phyloP scores from a whole-genome alignment of 2,888 invertebrate species.

The Lithophane semibrunnea region DNA sequence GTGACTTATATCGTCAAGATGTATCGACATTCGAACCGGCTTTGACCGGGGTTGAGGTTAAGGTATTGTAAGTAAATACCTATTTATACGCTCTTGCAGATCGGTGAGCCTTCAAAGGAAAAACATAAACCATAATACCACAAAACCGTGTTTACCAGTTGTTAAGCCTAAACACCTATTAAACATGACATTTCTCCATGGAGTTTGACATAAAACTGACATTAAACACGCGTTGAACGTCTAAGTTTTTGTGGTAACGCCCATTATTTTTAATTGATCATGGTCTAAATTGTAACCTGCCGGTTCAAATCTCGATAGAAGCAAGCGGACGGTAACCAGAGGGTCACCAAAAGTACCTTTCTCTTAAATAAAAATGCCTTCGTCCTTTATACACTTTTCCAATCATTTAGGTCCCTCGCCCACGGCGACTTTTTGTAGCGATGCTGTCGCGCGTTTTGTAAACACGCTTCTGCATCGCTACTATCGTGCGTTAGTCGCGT shows the following conservation, averaged over 20 bases:
- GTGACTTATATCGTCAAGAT: constrained; percentile 50
- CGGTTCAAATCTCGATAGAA: constrained; percentile 60
- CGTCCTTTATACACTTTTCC: constrained; percentile 43
- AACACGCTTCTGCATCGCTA: too few relatives aligned
- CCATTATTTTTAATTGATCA: background rate
- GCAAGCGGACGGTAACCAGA: constrained; percentile 56
- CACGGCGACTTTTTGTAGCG: too few relatives aligned
- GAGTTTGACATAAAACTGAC: too few relatives aligned
- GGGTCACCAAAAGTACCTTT: constrained; percentile 40
- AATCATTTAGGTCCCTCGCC: constrained; percentile 36
- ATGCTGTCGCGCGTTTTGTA: too few relatives aligned
- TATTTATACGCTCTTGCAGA: background rate
- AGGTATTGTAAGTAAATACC: background rate
- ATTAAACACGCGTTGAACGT: too few relatives aligned
- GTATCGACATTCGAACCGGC: too few relatives aligned
- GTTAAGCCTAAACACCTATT: too few relatives aligned
- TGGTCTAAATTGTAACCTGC: constrained; percentile 4
- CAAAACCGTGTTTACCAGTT: too few relatives aligned
- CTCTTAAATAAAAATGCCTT: constrained; percentile 53
- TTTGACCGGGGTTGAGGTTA: too few relatives aligned
- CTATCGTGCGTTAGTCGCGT: too few relatives aligned
- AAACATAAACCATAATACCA: background rate
- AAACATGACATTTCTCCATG: too few relatives aligned
- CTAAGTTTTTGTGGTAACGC: too few relatives aligned
- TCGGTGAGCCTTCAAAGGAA: background rate